These are phyloP conservation scores for Melanerpes formicivorus DNA, from an alignment of 2,113 vertebrate genomes.

Conservation along the genomic window DNA sequence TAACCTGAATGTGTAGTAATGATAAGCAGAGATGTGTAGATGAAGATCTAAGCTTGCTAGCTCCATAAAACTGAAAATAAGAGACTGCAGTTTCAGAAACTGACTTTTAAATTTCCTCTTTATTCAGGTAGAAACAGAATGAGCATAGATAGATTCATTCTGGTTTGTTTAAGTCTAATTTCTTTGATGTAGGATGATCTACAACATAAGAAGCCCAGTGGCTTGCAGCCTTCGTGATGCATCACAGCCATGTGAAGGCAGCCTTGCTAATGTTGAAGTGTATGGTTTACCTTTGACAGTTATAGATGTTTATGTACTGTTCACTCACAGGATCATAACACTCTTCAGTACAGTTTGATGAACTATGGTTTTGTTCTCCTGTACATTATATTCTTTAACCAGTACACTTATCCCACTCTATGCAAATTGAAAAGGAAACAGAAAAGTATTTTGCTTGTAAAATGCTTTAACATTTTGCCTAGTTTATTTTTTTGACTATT, in stretches of 20 bases:
- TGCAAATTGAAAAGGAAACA: conserved; percentile 66
- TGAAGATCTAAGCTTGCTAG: conserved; percentile 19
- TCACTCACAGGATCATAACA: conserved; percentile 32
- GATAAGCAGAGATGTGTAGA: conserved; percentile 11
- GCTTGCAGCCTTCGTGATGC: not conserved
- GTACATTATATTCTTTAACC: conserved; percentile 73
- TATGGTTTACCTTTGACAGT: conserved; percentile 39
- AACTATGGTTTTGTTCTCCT: conserved; percentile 72
- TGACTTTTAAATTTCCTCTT: conserved; percentile 1
- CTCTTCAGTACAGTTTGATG: conserved; percentile 51
- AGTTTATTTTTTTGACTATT: conserved; percentile 75
- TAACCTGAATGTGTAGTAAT: conserved; percentile 23
- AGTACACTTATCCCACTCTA: conserved; percentile 68
- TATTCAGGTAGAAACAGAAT: conserved; percentile 15
- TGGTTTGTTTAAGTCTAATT: conserved; percentile 61
- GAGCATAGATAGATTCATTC: conserved; percentile 26
- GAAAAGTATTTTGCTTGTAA: conserved; percentile 80
- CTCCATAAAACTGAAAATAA: conserved; percentile 1
- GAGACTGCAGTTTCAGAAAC: conserved; percentile 9
- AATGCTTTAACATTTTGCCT: conserved; percentile 76
- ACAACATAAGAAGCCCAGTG: not conserved
- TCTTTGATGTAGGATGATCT: conserved; percentile 29
- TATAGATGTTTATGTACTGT: not conserved
- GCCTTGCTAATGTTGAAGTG: conserved; percentile 35
- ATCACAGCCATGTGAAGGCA: conserved; percentile 3